A percentile compares a stretch with the other conserved stretches of the same genome.
Evolutionary conservation across 2,797 vertebrate genomes (phyloP).

Genomic region (Enteromius argenteus): DNA sequence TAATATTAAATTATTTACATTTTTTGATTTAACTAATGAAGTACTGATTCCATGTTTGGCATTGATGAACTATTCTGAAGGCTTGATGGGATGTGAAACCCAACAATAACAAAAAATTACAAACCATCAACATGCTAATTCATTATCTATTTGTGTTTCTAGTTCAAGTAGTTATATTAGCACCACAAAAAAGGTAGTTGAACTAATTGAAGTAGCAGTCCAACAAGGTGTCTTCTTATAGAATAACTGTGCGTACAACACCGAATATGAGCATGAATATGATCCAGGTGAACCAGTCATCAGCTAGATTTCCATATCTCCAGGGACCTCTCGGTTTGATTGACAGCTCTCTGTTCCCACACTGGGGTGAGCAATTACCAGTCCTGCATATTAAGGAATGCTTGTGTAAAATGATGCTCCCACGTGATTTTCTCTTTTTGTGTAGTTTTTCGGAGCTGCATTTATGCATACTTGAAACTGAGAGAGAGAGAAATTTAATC

Average conservation of each 20-base stretch:
- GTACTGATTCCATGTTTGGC: not conserved
- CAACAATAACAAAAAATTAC: not conserved
- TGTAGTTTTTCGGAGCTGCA: not conserved
- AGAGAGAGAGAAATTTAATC: not conserved
- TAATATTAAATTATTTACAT: not conserved
- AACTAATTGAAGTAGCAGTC: not conserved
- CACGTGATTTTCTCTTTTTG: slow-evolving; percentile 69
- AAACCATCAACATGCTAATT: not conserved
- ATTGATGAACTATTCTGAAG: not conserved
- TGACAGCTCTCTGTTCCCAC: slow-evolving; percentile 82
- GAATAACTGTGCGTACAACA: slow-evolving; percentile 34
- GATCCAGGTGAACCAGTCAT: slow-evolving; percentile 68
- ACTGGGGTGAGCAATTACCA: slow-evolving; percentile 95
- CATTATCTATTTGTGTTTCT: not conserved
- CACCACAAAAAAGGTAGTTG: slow-evolving; percentile 12
- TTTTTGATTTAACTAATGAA: not conserved
- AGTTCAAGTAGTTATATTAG: slow-evolving; percentile 6
- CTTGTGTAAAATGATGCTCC: slow-evolving; percentile 97
- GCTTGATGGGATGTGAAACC: not conserved
- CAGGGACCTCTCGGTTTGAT: slow-evolving; percentile 75
- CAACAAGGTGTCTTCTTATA: slow-evolving; percentile 26
- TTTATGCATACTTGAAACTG: slow-evolving; percentile 23
- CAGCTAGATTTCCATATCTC: slow-evolving; percentile 82
- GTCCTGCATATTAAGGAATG: slow-evolving; percentile 93
- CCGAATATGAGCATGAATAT: slow-evolving; percentile 55